Base-by-base conservation (phyloP, 2,797 vertebrate species). In the Premnoplex brunnescens region DNA sequence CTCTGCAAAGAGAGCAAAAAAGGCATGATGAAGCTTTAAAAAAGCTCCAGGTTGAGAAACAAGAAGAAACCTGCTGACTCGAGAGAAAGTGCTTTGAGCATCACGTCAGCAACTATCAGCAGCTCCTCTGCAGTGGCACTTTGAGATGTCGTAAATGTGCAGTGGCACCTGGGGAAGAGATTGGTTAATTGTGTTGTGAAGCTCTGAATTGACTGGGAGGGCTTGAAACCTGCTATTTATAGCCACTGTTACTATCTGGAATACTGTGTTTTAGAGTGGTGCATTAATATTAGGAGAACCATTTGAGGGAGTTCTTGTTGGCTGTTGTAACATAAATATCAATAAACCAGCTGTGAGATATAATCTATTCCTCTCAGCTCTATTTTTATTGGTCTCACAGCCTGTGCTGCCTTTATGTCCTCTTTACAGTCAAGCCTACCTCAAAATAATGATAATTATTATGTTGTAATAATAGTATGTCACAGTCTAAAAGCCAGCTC, bases 361-460 rank as follows among this genome's bases (percentile, higher is more conserved):
- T 26, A 89, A 92, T 75, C 76, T 88, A 1, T 93, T 94, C 58
- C 56, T 83, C 69, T 95, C 88, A 83, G 79, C 73, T 94, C 76
- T 93, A 23, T 92, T 95, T 96, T 93, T 95, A 81, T 66, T 91
- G 80, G 76, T 68, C 54, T 94, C 36, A 27, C 46, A 84, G 76
- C 46, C 55, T 94, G 30, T 82, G 43, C 62, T 84, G 73, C 58
- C 54, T 95, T 95, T 93, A 76, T 88, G 58, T 68, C 34, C 68
- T 91, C 76, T 73, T 94, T 89, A 78, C n/a, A 85, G 73, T 81
- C 60, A 90, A 95, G 28, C 69, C 43, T 72, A 88, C 88, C 66
- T 93, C 76, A 78, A 90, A 96, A 91, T 93, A 91, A 80, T 49
- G 49, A 34, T 95, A 85, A 94, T 92, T 83, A 95, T 84, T 83